Evolutionary conservation across 2,797 vertebrate genomes (phyloP).

Genomic region (Anisognathus igniventris): DNA sequence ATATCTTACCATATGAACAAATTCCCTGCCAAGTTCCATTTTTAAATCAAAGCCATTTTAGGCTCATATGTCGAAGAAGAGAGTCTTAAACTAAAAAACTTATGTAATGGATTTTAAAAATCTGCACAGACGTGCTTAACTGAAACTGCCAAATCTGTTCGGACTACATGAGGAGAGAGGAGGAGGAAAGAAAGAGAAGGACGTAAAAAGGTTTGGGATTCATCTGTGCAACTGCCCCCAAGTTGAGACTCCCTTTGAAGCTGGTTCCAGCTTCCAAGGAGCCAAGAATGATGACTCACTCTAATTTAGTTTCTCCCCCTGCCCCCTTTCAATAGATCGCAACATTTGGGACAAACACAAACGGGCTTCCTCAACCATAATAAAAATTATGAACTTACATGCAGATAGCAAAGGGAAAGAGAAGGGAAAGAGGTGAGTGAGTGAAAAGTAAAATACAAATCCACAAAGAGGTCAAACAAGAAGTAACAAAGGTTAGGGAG

Average conservation of each 20-base stretch:
- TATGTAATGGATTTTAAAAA: conserved; percentile 63
- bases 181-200: conserved; percentile 39
- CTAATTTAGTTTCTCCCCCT: not conserved
- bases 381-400: not conserved
- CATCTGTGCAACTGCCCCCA: conserved; percentile 37
- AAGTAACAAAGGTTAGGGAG: not conserved
- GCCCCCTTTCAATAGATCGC: not conserved
- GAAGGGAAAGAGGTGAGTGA: not conserved
- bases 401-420: not conserved
- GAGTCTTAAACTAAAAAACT: conserved; percentile 65
- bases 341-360: not conserved
- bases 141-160: conserved; percentile 57
- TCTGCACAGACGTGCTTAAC: conserved; percentile 45
- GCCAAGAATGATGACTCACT: conserved; percentile 35
- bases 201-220: conserved; percentile 20
- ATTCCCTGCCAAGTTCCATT: conserved; percentile 76
- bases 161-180: conserved; percentile 27
- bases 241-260: conserved; percentile 46
- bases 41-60: conserved; percentile 74
- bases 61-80: conserved; percentile 69
- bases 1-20: conserved; percentile 72
- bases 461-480: not conserved
- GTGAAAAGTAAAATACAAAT: not conserved
- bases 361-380: not conserved
- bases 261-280: conserved; percentile 6